Base-by-base conservation (phyloP, 2,797 vertebrate genomes). In the Phoeniculus purpureus region DNA sequence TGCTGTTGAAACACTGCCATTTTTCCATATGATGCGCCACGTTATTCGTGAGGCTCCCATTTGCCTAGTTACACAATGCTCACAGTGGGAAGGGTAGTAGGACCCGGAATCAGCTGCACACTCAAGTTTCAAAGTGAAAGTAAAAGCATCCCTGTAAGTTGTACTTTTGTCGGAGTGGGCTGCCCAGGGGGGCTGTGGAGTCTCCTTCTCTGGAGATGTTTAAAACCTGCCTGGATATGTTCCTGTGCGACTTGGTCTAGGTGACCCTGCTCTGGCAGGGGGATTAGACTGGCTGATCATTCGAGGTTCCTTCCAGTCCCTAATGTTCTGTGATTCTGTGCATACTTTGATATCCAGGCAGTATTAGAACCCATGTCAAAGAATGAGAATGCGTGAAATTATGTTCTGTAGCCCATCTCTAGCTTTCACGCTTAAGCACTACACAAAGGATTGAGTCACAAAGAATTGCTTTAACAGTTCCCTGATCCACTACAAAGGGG, bases 11-110 rank as follows among this genome's bases (percentile, higher is more conserved):
- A 88, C 85, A 40, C 43, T 67, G 54, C n/a, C 37, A 50, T 80
- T 95, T 92, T 94, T 83, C 92, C 86, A 81, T 40, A 82, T 61
- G 23, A 52, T 78, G 43, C 74, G 62, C 88, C 90, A 93, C 67
- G 76, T 71, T 71, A 66, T 34, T 81, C 70, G 40, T 25, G 34
- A 71, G 29, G 37, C 2, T 76, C 54, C 66, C 31, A 7, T 68
- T 54, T 71, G 58, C 50, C 51, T 74, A 51, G 77, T 93, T 88
- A 85, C 15, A 71, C 37, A 83, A 22, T 61, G 58, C 27, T 83
- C 27, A 66, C 15, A 59, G 51, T 43, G 75, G 34, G 70, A 52
- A 94, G 43, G 37, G 37, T 37, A 37, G 12, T 37, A 37, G 37
- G 71, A 72, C 47, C 89, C 70, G 80, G 94, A 73, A 81, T 67